These are phyloP conservation scores for Heliconius congener DNA, from an alignment of 1,140 invertebrate species.

Conservation along the genomic window DNA sequence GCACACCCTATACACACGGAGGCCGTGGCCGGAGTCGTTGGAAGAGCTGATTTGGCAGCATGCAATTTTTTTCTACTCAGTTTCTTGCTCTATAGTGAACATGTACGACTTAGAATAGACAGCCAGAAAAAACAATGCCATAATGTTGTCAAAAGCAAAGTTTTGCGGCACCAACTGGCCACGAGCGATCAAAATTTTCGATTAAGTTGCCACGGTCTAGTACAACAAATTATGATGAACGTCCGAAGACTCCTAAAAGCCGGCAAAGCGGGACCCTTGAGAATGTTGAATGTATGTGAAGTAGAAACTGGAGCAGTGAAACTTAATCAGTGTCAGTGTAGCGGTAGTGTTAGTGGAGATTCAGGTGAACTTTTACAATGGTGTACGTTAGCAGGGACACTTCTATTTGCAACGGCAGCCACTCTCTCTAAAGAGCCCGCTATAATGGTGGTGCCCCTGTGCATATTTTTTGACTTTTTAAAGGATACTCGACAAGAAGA, in stretches of 20 bases:
- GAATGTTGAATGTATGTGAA: constrained; percentile 67
- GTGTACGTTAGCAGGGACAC: constrained; percentile 82
- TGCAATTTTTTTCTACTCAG: constrained; percentile 95
- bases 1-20: constrained; percentile 98
- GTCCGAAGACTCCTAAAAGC: constrained; percentile 67
- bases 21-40: constrained; percentile 97
- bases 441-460: constrained; percentile 93
- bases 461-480: constrained; percentile 88
- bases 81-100: constrained; percentile 90
- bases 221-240: constrained; percentile 71
- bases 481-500: constrained; percentile 75
- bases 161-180: constrained; percentile 50
- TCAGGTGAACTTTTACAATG: constrained; percentile 76
- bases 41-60: constrained; percentile 95
- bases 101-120: constrained; percentile 83
- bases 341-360: constrained; percentile 72
- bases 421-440: constrained; percentile 96
- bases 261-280: constrained; percentile 65
- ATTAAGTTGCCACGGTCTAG: constrained; percentile 68
- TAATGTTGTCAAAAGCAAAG: constrained; percentile 56
- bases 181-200: constrained; percentile 60
- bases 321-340: constrained; percentile 70
- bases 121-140: constrained; percentile 58
- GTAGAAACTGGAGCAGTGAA: constrained; percentile 58
- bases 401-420: constrained; percentile 85